phyloP scores from a whole-genome alignment of 2,797 vertebrate species.

The Geotria australis region DNA sequence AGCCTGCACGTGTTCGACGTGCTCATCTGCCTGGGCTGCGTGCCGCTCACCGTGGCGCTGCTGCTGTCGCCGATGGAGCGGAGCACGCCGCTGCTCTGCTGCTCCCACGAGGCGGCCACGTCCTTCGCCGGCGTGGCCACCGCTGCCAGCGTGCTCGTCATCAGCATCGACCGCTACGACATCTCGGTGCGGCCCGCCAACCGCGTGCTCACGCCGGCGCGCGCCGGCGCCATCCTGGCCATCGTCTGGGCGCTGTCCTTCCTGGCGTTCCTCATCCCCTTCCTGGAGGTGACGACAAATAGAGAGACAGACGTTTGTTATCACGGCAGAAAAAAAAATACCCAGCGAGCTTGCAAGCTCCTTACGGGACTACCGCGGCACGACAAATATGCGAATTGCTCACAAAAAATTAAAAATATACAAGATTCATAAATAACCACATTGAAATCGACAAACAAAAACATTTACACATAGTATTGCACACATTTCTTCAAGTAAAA shows the following conservation, averaged over 20 bases:
- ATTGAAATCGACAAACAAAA: too few species aligned
- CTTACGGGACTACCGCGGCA: too few species aligned
- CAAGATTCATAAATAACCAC: too few species aligned
- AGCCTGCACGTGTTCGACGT: conserved; percentile 93
- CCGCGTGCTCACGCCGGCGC: conserved; percentile 75
- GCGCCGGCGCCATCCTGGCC: conserved; percentile 53
- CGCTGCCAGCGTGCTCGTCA: conserved; percentile 80
- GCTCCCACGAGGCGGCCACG: conserved; percentile 91
- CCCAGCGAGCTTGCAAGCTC: too few species aligned
- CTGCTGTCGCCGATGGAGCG: conserved; percentile 60
- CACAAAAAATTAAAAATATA: too few species aligned
- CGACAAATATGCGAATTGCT: too few species aligned
- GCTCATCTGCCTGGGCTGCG: conserved; percentile 75
- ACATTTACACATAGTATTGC: too few species aligned
- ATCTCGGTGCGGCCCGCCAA: conserved; percentile 95
- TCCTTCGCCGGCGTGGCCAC: conserved; percentile 90
- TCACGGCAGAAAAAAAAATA: too few species aligned
- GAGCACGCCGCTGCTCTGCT: conserved; percentile 68
- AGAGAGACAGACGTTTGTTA: too few species aligned
- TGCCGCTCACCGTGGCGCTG: conserved; percentile 80
- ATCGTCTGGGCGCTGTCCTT: conserved; percentile 79
- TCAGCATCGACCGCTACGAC: conserved; percentile 84
- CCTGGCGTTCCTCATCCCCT: conserved; percentile 74
- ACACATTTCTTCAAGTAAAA: too few species aligned
- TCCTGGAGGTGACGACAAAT: conserved; percentile 37